phyloP scores from a whole-genome alignment of 2,113 vertebrate species.

The Lepisosteus osseus region DNA sequence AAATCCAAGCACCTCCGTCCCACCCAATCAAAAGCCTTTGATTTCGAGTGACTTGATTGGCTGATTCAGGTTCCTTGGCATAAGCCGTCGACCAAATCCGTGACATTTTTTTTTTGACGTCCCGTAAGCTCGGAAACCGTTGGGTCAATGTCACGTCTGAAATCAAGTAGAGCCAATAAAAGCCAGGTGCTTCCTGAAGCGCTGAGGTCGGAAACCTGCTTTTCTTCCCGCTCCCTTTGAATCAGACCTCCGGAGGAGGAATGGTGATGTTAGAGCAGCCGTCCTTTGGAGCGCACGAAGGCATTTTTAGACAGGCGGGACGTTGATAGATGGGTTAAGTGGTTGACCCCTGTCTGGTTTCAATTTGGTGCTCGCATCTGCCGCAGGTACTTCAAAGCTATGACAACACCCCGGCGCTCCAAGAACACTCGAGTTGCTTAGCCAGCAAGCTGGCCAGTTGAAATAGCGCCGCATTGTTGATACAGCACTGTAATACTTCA shows the following conservation, averaged over 20 bases:
- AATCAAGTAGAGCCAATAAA: constrained; percentile 52
- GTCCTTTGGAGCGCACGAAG: constrained; percentile 3
- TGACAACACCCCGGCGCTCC: neutral
- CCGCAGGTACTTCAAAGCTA: constrained; percentile 21
- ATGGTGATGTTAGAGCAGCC: constrained; percentile 11
- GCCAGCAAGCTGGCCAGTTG: too few species aligned
- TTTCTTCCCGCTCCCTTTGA: constrained; percentile 13
- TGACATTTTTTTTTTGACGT: constrained; percentile 6
- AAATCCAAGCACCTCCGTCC: constrained; percentile 21
- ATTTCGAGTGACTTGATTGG: constrained; percentile 29
- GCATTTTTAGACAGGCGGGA: constrained; percentile 19
- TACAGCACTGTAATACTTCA: too few species aligned
- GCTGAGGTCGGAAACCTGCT: constrained; percentile 37
- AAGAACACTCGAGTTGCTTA: too few species aligned
- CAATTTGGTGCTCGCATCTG: constrained; percentile 14
- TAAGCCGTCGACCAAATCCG: neutral
- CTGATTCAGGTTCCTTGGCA: constrained; percentile 39
- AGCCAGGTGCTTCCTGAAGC: constrained; percentile 55
- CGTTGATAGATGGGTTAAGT: constrained; percentile 26
- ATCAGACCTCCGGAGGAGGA: constrained; percentile 37
- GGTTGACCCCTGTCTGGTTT: constrained; percentile 19
- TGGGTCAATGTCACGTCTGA: constrained; percentile 38
- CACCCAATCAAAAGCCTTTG: constrained; percentile 21
- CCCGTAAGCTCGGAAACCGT: constrained; percentile 19
- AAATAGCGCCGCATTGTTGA: too few species aligned